Conservation (phyloP, 2,797 vertebrate genomes). For the Poeciliopsis gracilis region DNA sequence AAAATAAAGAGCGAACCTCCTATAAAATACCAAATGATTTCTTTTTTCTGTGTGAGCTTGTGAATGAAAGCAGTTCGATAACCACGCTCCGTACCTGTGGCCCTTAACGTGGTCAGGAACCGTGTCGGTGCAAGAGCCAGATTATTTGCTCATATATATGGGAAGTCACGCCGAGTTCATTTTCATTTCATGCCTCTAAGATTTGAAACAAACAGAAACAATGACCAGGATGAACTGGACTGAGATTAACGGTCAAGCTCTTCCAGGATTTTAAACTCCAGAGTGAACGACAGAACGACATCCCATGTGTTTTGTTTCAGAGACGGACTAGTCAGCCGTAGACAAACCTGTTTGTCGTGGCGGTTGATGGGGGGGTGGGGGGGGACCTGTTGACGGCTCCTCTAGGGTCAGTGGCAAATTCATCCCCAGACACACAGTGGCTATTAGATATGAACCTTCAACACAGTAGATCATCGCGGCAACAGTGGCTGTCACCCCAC, state of each 20-base stretch:
- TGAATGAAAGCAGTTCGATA: background rate
- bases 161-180: conserved; percentile 23
- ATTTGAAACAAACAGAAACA: background rate
- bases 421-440: conserved; percentile 40
- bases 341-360: conserved; percentile 55
- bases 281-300: background rate
- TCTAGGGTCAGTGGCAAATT: conserved; percentile 72
- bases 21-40: background rate
- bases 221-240: background rate
- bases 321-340: conserved; percentile 28
- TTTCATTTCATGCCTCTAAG: conserved; percentile 10
- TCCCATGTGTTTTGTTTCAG: conserved; percentile 9
- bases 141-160: conserved; percentile 26
- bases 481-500: conserved; percentile 36
- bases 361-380: conserved; percentile 32
- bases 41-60: background rate
- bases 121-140: conserved; percentile 5
- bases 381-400: conserved; percentile 39
- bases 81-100: background rate
- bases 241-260: background rate
- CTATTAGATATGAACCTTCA: conserved; percentile 59
- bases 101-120: conserved; percentile 14
- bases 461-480: conserved; percentile 55
- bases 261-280: conserved; percentile 28
- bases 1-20: background rate